Conservation (phyloP, 2,797 vertebrate genomes). For the Naso thynnoides region DNA sequence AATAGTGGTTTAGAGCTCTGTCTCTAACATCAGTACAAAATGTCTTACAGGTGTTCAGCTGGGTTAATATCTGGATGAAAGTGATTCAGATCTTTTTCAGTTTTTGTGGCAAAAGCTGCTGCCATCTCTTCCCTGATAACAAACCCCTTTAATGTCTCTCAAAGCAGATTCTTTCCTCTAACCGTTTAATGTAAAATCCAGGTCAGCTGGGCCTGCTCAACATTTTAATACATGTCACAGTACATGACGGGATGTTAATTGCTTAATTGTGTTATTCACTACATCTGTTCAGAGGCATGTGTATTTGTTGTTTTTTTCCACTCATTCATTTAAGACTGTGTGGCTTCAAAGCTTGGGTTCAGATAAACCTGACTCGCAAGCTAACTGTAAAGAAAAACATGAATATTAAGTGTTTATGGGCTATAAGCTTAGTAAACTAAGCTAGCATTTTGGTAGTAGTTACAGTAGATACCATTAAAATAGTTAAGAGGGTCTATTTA, state of each 20-base stretch:
- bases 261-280: constrained; percentile 26
- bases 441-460: background rate
- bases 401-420: background rate
- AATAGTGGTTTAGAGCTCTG: background rate
- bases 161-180: constrained; percentile 1
- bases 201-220: constrained; percentile 6
- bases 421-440: no score
- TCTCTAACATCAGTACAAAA: background rate
- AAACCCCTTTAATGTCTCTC: background rate
- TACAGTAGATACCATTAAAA: background rate
- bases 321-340: constrained; percentile 1
- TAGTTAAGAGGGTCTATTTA: background rate
- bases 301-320: background rate
- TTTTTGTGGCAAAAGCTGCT: background rate
- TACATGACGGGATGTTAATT: constrained; percentile 19
- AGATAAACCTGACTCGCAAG: constrained; percentile 1
- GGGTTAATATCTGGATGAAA: background rate
- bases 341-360: background rate
- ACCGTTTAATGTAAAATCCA: constrained; percentile 3
- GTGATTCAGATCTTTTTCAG: background rate
- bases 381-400: background rate
- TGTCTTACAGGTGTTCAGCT: background rate
- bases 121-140: background rate
- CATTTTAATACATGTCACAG: constrained; percentile 8
- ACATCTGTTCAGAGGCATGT: constrained; percentile 12